Conservation (phyloP, 2,888 invertebrate species). For the Drosophila flavopinicola region DNA sequence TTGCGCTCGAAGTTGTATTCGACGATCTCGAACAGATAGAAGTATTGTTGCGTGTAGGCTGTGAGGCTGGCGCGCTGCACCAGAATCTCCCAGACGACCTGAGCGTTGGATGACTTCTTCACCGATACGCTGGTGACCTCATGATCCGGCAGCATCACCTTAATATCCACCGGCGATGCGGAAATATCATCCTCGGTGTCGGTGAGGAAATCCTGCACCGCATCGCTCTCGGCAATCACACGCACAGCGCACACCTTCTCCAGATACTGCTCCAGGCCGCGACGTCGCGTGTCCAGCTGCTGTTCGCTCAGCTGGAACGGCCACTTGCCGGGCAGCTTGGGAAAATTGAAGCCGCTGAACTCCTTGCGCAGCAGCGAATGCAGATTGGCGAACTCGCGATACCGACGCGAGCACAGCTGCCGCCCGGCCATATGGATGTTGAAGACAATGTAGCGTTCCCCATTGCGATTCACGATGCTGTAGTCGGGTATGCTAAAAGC, state of each 20-base stretch:
- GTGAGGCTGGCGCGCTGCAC: conserved; percentile 93
- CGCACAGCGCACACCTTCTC: conserved; percentile 99
- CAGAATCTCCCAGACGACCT: conserved; percentile 95
- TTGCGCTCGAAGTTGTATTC: conserved; percentile 99
- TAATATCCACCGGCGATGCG: conserved; percentile 91
- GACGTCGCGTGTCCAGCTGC: conserved; percentile 96
- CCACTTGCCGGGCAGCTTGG: conserved; percentile 99
- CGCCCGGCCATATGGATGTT: conserved; percentile 99
- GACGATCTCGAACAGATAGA: conserved; percentile 98
- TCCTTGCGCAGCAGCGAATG: conserved; percentile 96
- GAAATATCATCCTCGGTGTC: conserved; percentile 94
- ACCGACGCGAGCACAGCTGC: conserved; percentile 97
- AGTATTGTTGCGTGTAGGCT: conserved; percentile 93
- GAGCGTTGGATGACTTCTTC: conserved; percentile 94
- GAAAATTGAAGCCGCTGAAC: conserved; percentile 97
- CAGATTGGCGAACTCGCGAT: conserved; percentile 96
- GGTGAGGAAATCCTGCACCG: conserved; percentile 98
- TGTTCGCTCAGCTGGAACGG: conserved; percentile 98
- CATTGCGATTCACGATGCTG: conserved; percentile 93
- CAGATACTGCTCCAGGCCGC: conserved; percentile 98
- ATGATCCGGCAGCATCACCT: conserved; percentile 94
- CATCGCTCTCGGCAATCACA: conserved; percentile 98
- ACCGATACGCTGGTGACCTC: conserved; percentile 95
- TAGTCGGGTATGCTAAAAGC: conserved; percentile 95
- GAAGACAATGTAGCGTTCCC: conserved; percentile 96